Percentiles rank a stretch among this genome's conserved stretches.
Evolutionary conservation across 1,140 invertebrate species (phyloP).

Genomic region (Trichonephila clavipes): DNA sequence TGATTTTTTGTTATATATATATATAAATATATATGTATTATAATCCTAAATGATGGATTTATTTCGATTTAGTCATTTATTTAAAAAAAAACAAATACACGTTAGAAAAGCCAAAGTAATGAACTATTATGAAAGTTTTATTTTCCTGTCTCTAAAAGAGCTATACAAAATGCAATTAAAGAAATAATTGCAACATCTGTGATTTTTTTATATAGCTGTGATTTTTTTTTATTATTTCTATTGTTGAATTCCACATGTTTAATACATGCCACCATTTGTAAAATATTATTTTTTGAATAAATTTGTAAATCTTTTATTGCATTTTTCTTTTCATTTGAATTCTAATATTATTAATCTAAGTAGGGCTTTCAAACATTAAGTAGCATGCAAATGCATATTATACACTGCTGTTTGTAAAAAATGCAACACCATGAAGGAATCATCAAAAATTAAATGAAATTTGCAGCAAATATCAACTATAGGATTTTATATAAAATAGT

Average conservation of each 20-base stretch:
- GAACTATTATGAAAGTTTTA: background rate
- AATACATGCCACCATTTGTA: background rate
- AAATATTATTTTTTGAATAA: constrained; percentile 9
- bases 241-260: constrained; percentile 8
- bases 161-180: background rate
- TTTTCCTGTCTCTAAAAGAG: background rate
- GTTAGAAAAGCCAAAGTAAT: background rate
- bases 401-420: too few species aligned
- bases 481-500: too few species aligned
- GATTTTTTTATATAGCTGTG: background rate
- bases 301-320: constrained; percentile 3
- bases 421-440: too few species aligned
- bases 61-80: background rate
- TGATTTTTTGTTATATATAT: background rate
- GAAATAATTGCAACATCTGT: background rate
- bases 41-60: constrained; percentile 16
- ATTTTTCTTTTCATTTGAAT: background rate
- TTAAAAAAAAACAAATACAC: background rate
- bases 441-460: too few species aligned
- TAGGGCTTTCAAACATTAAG: too few species aligned
- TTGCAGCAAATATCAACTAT: too few species aligned
- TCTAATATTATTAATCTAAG: background rate
- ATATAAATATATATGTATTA: background rate
- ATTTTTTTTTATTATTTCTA: background rate
- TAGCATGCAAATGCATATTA: too few species aligned